Percentiles rank a stretch among this genome's conserved stretches.
Conservation (phyloP, 2,797 vertebrate species). For the Gastrophryne carolinensis region DNA sequence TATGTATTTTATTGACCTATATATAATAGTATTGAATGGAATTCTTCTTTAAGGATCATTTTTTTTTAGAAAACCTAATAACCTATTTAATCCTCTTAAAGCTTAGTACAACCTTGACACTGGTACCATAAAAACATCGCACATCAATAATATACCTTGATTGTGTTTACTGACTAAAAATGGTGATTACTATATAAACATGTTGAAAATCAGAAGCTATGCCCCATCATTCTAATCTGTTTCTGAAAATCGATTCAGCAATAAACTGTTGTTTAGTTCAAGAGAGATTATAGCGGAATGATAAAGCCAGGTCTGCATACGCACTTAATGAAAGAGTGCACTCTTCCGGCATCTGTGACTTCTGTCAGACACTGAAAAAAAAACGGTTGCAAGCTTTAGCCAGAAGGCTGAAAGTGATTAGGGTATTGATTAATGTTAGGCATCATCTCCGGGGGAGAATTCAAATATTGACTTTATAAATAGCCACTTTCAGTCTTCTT, state of each 20-base stretch:
- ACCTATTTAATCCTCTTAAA: neutral
- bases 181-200: neutral
- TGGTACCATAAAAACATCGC: neutral
- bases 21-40: no score
- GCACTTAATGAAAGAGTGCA: neutral
- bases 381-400: constrained; percentile 10
- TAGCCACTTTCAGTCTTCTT: constrained; percentile 9
- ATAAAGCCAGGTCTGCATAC: constrained; percentile 24
- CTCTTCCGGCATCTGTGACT: neutral
- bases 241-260: constrained; percentile 23
- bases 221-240: constrained; percentile 15
- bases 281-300: constrained; percentile 16
- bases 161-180: constrained; percentile 7
- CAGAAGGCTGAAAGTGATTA: constrained; percentile 43
- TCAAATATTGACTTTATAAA: constrained; percentile 47
- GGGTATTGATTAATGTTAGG: constrained; percentile 46
- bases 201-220: neutral
- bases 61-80: no score
- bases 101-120: neutral
- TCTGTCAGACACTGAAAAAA: neutral
- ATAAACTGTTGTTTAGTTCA: neutral
- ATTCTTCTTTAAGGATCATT: no score
- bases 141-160: neutral
- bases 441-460: constrained; percentile 43
- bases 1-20: no score